phyloP scores from a whole-genome alignment of 2,113 vertebrate genomes.

The Tympanuchus pallidicinctus region DNA sequence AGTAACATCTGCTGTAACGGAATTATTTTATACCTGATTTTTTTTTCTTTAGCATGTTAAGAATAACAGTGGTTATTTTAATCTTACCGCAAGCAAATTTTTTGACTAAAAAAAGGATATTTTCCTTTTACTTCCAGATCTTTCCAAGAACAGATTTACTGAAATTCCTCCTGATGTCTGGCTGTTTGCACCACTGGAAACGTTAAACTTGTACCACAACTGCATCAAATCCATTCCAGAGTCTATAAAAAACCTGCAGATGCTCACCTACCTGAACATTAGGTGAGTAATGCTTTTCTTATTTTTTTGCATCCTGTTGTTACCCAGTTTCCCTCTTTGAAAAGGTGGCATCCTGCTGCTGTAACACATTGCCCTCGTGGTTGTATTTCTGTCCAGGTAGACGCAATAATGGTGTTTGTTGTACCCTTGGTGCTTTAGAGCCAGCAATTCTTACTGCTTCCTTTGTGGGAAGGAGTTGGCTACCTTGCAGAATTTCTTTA shows the following conservation, averaged over 20 bases:
- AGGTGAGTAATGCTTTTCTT: conserved; percentile 80
- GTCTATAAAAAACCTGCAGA: conserved; percentile 95
- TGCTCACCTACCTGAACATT: conserved; percentile 97
- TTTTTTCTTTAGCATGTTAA: conserved; percentile 11
- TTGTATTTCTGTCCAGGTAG: neutral
- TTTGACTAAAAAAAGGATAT: neutral
- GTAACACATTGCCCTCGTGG: too few species aligned
- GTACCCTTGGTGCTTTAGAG: neutral
- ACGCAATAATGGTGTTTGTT: neutral
- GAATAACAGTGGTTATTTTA: neutral
- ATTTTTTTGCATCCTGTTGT: neutral
- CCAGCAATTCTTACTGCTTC: neutral
- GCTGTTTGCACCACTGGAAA: conserved; percentile 94
- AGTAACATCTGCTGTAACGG: conserved; percentile 26
- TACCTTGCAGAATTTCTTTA: neutral
- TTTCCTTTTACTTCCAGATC: conserved; percentile 81
- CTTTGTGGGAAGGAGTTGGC: neutral
- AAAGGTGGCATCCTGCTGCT: neutral
- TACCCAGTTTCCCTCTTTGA: neutral
- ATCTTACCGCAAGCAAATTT: neutral
- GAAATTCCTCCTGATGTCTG: conserved; percentile 96
- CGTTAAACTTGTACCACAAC: conserved; percentile 97
- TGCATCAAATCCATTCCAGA: conserved; percentile 98
- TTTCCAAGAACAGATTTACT: conserved; percentile 95
- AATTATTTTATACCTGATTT: conserved; percentile 57